phyloP scores from a whole-genome alignment of 2,113 vertebrate species.

The Motacilla tschutschensis region DNA sequence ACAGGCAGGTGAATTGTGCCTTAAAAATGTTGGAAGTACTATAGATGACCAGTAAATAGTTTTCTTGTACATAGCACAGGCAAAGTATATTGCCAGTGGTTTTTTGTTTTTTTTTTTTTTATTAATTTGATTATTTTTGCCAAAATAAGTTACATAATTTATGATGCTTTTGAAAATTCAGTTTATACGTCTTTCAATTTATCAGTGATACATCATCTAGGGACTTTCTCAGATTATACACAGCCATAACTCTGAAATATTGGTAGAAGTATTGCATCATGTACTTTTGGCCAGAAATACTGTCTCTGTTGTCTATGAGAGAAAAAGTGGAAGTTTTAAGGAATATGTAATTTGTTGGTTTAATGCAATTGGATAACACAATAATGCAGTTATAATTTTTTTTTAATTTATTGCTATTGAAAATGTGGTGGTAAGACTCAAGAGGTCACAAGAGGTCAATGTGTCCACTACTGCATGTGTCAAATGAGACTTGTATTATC shows the following conservation, averaged over 20 bases:
- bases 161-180: background rate
- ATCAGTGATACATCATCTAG: background rate
- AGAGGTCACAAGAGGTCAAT: too few species aligned
- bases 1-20: background rate
- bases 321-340: background rate
- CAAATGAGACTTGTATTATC: background rate
- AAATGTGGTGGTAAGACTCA: background rate
- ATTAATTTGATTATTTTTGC: background rate
- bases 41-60: background rate
- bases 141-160: background rate
- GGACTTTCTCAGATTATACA: background rate
- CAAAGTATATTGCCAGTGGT: background rate
- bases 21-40: background rate
- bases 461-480: background rate
- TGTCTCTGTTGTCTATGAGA: background rate
- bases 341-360: background rate
- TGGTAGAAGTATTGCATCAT: background rate
- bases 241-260: background rate
- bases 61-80: background rate
- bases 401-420: background rate
- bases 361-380: background rate
- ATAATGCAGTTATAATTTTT: background rate
- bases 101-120: background rate
- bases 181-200: background rate
- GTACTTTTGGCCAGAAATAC: background rate